Base-by-base conservation (phyloP, 2,888 invertebrate species). In the Adineta ricciae region DNA sequence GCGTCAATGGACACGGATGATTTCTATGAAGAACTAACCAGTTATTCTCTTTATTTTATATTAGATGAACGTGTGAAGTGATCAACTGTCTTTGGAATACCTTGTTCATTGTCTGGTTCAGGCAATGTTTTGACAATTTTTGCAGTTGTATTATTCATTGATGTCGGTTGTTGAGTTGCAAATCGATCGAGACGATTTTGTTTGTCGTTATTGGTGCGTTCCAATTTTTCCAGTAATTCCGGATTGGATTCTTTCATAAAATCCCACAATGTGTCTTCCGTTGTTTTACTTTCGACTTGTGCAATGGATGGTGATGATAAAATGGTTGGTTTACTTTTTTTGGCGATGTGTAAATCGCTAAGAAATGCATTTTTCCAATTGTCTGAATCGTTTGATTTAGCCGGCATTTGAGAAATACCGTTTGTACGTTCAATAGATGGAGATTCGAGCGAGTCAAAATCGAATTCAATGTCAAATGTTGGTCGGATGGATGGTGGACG, bases 241-340 rank as follows among this genome's bases (percentile, higher is more conserved):
- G 64, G 64, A 64, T 64, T 64, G 14, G 64, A 64, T 64, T 64
- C 64, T 64, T 64, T 64, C 64, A 64, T 64, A 64, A 32, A 64
- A 64, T 64, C 64, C 64, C 64, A 64, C 19, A 64, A 36, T 64
- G 64, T 64, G 19, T 32, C 64, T 36, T 64, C 5, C 16, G 27
- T 32, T 64, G 64, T 32, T 64, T 64, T 64, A 64, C 19, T 32
- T 32, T 64, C 64, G 1, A 19, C 19, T 64, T 64, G 64, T 36
- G 19, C 19, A 64, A 64, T 32, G 7, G 64, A 64, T 64, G 27
- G 64, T 3, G 64, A 64, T 32, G 32, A 32, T 32, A 32, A 5
- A 19, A 64, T 36, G 5, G 64, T 64, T 64, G 64, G 2, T 24
- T 32, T 32, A 64, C 32, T 16, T 19, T 64, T 64, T 64, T 64